phyloP scores from a whole-genome alignment of 2,888 invertebrate species.

The Patella depressa region DNA sequence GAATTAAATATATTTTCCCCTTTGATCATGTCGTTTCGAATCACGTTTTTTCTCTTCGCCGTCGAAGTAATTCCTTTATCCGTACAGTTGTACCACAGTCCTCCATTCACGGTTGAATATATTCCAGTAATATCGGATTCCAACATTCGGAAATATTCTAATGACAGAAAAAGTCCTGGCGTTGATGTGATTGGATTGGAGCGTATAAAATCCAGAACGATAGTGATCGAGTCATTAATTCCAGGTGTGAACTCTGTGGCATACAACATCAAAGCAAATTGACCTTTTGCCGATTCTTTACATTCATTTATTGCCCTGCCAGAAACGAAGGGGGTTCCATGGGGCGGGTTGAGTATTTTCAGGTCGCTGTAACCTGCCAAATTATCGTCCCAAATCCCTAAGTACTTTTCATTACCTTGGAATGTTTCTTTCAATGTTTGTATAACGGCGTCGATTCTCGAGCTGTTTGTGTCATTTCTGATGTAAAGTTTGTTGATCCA shows the following conservation, averaged over 20 bases:
- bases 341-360: slow-evolving; percentile 23
- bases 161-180: too few relatives aligned
- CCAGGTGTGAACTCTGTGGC: slow-evolving; percentile 10
- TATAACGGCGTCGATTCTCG: slow-evolving; percentile 13
- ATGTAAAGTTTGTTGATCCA: slow-evolving; percentile 42
- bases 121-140: too few relatives aligned
- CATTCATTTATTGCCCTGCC: slow-evolving; percentile 19
- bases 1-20: too few relatives aligned
- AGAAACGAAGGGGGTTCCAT: slow-evolving; percentile 5
- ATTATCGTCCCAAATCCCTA: slow-evolving; percentile 32
- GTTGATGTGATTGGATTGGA: not conserved
- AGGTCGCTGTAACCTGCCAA: slow-evolving; percentile 35
- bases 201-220: not conserved
- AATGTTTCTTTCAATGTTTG: slow-evolving; percentile 22
- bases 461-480: not conserved
- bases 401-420: slow-evolving; percentile 11
- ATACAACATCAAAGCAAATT: slow-evolving; percentile 14
- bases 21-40: too few relatives aligned
- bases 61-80: too few relatives aligned
- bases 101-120: too few relatives aligned
- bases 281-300: not conserved
- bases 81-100: too few relatives aligned
- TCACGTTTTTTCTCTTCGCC: too few relatives aligned
- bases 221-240: not conserved
- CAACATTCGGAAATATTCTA: too few relatives aligned